Evolutionary conservation across 2,888 invertebrate genomes (phyloP), one percentile per base, ranked within the genome.

Genomic region (Pseudolycoriella hygida): DNA sequence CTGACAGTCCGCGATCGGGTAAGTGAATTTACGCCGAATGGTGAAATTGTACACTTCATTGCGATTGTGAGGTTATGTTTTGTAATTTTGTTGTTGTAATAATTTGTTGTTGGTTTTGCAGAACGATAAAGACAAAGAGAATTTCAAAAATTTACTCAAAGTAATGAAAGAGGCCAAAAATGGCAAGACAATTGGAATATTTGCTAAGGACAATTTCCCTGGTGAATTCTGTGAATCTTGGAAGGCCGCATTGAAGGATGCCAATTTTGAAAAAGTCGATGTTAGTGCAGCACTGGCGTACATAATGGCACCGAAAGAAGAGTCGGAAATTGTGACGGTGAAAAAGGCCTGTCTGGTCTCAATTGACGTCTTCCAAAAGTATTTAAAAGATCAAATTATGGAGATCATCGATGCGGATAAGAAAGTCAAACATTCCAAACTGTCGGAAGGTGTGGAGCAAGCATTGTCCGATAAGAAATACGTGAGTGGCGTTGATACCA

Each of bases 361-460:
- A 10, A 85, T 88, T 46, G 94, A 96, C 67, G 81, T 98, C 12
- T 98, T 94, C 63, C 87, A 83, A 42, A 97, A 97, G 64, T 94
- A 90, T 66, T 73, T 98, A 38, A 89, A 92, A 63, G 92, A 94
- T 65, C 92, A 97, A 67, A 87, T 98, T 52, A 93, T 97, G 85
- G 94, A 94, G 63, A 90, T 97, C 53, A 92, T 98, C 59, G 97
- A 98, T 72, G 83, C 89, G 3, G 98, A 98, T 61, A 92, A 85
- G 83, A 93, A 93, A 83, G 88, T 96, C 1, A 92, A 89, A 63
- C 98, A 99, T 64, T 76, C 78, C 38, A 96, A 94, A 64, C 68
- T 99, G 14, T 85, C 96, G 0, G 93, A 94, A 66, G 92, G 92
- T 10, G 88, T 96, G 1, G 96, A 97, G 62, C 73, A 81, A 12